Percentiles rank a stretch among this genome's conserved stretches.
Conservation (phyloP, 2,113 vertebrate species). For the Heloderma charlesbogerti region DNA sequence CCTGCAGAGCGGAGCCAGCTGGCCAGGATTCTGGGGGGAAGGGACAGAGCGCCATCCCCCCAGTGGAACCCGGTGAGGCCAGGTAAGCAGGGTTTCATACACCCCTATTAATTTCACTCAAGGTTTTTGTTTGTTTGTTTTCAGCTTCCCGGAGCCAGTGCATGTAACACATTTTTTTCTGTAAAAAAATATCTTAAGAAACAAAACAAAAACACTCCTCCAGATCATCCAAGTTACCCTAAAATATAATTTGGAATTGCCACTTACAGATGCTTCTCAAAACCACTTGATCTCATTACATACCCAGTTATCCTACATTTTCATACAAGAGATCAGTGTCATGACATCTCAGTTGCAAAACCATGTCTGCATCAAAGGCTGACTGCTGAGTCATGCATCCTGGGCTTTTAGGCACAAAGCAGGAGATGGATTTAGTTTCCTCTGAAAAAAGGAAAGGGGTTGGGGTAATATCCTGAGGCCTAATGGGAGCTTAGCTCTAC, state of each 20-base stretch:
- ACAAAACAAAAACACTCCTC: neutral
- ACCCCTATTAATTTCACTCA: too few relatives aligned
- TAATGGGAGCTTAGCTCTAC: neutral
- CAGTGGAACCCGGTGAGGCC: too few relatives aligned
- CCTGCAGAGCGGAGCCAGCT: too few relatives aligned
- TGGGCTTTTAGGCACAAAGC: constrained; percentile 1
- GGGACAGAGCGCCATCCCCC: too few relatives aligned
- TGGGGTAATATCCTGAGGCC: neutral
- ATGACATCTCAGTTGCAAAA: neutral
- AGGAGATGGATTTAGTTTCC: neutral
- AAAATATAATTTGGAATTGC: neutral
- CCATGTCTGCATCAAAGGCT: neutral
- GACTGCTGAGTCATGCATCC: constrained; percentile 11
- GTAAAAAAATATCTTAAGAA: neutral
- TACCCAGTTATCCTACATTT: neutral
- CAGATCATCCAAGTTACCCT: neutral
- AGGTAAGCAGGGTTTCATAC: too few relatives aligned
- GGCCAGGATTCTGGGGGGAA: too few relatives aligned
- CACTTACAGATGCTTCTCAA: neutral
- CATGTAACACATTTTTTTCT: neutral
- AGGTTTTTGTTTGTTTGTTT: neutral
- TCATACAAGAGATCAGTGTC: neutral
- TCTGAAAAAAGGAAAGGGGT: neutral
- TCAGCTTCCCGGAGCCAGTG: neutral
- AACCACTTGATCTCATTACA: constrained; percentile 17